A percentile compares a stretch with the other conserved stretches of the same genome.
These are phyloP conservation scores for Cryptotermes secundus DNA, from an alignment of 1,140 invertebrate genomes.

Conservation along the genomic window DNA sequence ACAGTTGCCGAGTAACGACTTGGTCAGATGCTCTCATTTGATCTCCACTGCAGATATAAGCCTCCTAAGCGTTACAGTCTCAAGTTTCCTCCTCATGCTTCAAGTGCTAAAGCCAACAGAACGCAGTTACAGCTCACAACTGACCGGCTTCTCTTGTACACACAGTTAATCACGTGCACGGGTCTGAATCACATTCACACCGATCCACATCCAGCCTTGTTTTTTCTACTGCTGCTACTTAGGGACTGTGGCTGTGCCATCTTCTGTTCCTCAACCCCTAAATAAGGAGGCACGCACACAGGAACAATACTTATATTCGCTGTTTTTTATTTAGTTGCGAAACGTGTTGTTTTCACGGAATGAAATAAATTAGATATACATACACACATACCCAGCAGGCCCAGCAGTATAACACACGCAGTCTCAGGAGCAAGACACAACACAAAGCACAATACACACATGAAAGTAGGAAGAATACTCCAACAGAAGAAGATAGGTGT, in stretches of 20 bases:
- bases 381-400: background rate
- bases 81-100: background rate
- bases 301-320: too few species aligned
- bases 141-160: background rate
- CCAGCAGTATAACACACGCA: too few species aligned
- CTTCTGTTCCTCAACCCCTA: background rate
- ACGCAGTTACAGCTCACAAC: background rate
- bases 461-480: too few species aligned
- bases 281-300: background rate
- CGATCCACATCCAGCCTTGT: background rate
- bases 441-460: too few species aligned
- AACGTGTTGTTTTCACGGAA: too few species aligned
- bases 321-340: too few species aligned
- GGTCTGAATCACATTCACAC: background rate
- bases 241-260: too few species aligned
- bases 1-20: background rate
- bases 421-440: too few species aligned
- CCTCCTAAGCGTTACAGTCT: background rate
- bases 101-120: background rate
- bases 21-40: background rate
- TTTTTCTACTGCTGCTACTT: too few species aligned
- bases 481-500: too few species aligned
- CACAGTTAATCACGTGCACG: background rate
- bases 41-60: background rate
- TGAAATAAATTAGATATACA: too few species aligned